Evolutionary conservation across 1,140 invertebrate species (phyloP).

Genomic region (Orius insidiosus): DNA sequence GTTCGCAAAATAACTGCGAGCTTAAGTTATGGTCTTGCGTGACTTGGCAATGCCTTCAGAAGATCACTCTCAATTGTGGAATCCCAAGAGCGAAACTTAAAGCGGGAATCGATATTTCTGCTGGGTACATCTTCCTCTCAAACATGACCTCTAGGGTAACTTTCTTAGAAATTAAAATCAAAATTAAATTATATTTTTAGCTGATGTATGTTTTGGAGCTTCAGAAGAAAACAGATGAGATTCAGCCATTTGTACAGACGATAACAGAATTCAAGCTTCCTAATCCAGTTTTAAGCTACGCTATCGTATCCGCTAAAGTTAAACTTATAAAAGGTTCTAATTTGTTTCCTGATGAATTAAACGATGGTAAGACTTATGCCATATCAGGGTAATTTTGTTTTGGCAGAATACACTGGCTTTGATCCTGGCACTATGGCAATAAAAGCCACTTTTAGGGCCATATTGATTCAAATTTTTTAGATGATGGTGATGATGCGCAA

Average conservation of each 20-base stretch:
- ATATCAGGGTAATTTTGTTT: too few relatives aligned
- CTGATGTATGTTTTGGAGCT: conserved; percentile 64
- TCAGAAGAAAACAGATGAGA: conserved; percentile 32
- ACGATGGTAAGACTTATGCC: neutral
- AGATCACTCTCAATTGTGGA: conserved; percentile 28
- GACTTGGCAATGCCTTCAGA: conserved; percentile 81
- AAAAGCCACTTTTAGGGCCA: too few relatives aligned
- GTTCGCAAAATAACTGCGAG: conserved; percentile 73
- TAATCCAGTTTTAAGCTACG: conserved; percentile 69
- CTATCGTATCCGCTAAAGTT: conserved; percentile 57
- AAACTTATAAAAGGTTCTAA: conserved; percentile 25
- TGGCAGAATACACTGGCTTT: too few relatives aligned
- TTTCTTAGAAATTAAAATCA: neutral
- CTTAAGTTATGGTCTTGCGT: conserved; percentile 90
- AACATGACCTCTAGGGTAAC: conserved; percentile 51
- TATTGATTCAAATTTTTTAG: conserved; percentile 8
- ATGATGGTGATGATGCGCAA: conserved; percentile 26
- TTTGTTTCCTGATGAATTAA: neutral
- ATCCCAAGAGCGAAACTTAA: conserved; percentile 36
- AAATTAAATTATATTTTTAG: conserved; percentile 22
- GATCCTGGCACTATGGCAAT: too few relatives aligned
- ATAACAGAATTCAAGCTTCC: conserved; percentile 69
- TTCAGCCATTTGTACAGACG: conserved; percentile 37
- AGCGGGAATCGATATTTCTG: conserved; percentile 61
- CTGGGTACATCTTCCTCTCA: conserved; percentile 66